Evolutionary conservation across 1,140 invertebrate species (phyloP).

Genomic region (Teleopsis dalmanni): DNA sequence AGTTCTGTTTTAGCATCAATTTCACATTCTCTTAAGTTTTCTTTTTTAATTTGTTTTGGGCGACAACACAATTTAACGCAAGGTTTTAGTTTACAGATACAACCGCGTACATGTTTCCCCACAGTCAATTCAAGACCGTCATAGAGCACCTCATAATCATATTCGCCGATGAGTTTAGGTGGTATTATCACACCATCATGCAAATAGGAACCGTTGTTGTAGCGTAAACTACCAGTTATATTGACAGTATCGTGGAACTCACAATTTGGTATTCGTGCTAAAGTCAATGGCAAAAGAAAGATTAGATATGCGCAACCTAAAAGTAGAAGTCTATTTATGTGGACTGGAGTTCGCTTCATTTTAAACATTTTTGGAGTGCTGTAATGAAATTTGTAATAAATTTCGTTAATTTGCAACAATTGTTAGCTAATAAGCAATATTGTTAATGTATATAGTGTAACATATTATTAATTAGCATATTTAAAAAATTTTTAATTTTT

Average conservation of each 20-base stretch:
- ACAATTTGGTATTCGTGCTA: conserved; percentile 18
- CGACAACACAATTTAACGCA: conserved; percentile 31
- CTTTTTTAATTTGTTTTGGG: not conserved
- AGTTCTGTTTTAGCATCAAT: conserved; percentile 2
- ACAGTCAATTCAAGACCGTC: conserved; percentile 7
- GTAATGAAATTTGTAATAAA: too few species aligned
- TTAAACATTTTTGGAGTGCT: too few species aligned
- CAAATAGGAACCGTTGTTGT: conserved; percentile 24
- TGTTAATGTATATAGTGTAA: too few species aligned
- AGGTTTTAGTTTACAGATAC: conserved; percentile 20
- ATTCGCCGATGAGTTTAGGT: conserved; percentile 14
- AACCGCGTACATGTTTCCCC: conserved; percentile 21
- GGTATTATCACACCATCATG: conserved; percentile 25
- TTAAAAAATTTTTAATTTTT: too few species aligned
- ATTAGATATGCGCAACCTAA: too few species aligned
- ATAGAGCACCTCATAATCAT: conserved; percentile 17
- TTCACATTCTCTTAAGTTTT: conserved; percentile 3
- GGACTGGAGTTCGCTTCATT: too few species aligned
- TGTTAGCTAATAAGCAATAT: too few species aligned
- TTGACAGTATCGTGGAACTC: conserved; percentile 26
- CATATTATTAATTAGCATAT: too few species aligned
- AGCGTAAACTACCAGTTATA: conserved; percentile 10
- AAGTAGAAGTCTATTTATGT: too few species aligned
- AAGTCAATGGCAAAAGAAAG: not conserved
- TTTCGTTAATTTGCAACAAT: too few species aligned